Percentiles rank a stretch among this genome's conserved stretches.
These are phyloP conservation scores for Camelus bactrianus DNA, from an alignment of 2,113 vertebrate genomes.

Conservation along the genomic window DNA sequence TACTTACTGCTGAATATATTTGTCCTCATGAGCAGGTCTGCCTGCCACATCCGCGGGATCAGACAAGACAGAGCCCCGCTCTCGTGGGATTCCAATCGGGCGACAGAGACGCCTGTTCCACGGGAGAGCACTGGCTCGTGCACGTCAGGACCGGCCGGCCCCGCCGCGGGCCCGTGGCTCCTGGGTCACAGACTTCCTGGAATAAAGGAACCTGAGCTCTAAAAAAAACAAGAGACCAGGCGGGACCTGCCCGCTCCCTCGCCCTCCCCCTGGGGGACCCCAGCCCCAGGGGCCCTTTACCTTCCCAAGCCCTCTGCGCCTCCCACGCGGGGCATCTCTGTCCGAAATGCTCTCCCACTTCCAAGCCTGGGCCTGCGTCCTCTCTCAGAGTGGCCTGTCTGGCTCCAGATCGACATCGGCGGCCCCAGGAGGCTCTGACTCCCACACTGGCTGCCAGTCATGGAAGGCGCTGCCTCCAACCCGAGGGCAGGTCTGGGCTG, in stretches of 20 bases:
- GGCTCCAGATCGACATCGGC: not conserved
- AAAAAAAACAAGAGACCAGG: not conserved
- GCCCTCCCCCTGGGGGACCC: accelerated
- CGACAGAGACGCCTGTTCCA: accelerated
- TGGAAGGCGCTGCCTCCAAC: accelerated
- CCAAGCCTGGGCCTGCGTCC: accelerated
- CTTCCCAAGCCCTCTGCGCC: not conserved
- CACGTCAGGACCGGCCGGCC: not conserved
- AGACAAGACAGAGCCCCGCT: not conserved
- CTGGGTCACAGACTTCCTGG: not conserved
- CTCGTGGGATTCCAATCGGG: not conserved
- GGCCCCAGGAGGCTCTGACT: accelerated
- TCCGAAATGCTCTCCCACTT: accelerated
- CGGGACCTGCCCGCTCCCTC: accelerated
- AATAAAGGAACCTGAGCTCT: not conserved
- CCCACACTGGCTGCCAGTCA: not conserved
- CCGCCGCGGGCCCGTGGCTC: accelerated
- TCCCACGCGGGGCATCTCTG: accelerated
- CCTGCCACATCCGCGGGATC: not conserved
- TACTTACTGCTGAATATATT: no score
- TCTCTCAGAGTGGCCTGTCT: accelerated
- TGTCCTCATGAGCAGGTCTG: not conserved
- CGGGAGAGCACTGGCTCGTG: not conserved
- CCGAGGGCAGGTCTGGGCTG: accelerated
- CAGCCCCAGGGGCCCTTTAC: not conserved